phyloP scores from a whole-genome alignment of 2,797 vertebrate genomes.

The Euphonia xanthogaster region DNA sequence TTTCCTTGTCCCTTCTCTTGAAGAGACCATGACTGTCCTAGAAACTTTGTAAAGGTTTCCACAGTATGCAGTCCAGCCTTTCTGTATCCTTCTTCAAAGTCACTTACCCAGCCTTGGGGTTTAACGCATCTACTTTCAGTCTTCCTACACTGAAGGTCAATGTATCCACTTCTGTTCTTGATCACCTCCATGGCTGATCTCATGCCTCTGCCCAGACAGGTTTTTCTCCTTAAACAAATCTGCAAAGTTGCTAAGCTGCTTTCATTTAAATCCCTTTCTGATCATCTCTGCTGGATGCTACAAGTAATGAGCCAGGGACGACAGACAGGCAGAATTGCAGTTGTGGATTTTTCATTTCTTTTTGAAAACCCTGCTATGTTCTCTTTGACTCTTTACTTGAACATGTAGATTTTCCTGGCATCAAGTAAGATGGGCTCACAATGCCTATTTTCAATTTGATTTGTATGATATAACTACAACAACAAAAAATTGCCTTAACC shows the following conservation, averaged over 20 bases:
- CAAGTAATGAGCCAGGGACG: background rate
- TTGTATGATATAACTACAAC: background rate
- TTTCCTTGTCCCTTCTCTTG: background rate
- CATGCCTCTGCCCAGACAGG: background rate
- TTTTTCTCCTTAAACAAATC: background rate
- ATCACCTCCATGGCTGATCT: background rate
- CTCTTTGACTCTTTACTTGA: background rate
- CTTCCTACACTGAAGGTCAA: background rate
- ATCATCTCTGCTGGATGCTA: background rate
- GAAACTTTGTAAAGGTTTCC: background rate
- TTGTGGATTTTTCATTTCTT: background rate
- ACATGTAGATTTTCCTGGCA: background rate
- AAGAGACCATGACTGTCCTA: background rate
- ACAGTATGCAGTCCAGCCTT: background rate
- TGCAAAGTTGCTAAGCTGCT: background rate
- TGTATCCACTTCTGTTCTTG: background rate
- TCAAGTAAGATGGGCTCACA: background rate
- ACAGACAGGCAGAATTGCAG: background rate
- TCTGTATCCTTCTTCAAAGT: background rate
- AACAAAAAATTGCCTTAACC: background rate
- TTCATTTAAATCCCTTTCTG: background rate
- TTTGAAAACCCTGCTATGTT: rapidly evolving
- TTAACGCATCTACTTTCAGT: background rate
- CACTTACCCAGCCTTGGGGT: background rate
- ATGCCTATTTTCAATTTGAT: background rate